Evolutionary conservation across 1,140 invertebrate species (phyloP).

Genomic region (Gonatopus flavifemur): DNA sequence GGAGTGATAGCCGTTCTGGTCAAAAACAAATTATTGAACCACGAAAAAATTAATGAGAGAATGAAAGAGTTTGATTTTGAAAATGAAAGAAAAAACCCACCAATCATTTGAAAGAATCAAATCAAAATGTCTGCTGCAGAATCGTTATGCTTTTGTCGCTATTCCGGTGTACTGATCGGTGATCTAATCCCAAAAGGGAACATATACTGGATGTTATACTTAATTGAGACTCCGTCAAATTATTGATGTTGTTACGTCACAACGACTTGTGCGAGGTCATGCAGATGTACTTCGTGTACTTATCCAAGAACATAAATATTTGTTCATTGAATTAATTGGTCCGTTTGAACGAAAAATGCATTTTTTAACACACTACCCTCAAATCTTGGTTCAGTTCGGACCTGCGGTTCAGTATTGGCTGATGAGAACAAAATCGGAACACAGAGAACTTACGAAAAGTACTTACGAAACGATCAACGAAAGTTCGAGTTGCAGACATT

Average conservation of each 20-base stretch:
- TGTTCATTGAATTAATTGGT: background rate
- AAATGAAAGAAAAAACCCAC: no score
- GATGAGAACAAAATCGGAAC: no score
- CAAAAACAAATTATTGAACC: background rate
- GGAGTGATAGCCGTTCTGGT: background rate
- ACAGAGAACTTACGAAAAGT: no score
- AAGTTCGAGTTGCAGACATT: no score
- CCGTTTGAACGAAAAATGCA: constrained; percentile 1
- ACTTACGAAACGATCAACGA: no score
- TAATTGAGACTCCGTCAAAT: constrained; percentile 5
- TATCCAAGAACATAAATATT: background rate
- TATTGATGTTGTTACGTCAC: background rate
- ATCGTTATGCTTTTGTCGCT: no score
- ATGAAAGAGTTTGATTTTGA: no score
- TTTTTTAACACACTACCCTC: background rate
- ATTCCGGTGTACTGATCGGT: background rate
- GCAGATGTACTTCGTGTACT: background rate
- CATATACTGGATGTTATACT: background rate
- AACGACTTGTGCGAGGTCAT: background rate
- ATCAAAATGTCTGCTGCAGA: no score
- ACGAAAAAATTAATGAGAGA: background rate
- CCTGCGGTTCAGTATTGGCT: no score
- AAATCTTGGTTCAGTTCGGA: no score
- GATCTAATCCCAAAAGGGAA: background rate
- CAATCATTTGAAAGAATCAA: no score